Conservation (phyloP, 2,113 vertebrate species). For the Ovis canadensis region DNA sequence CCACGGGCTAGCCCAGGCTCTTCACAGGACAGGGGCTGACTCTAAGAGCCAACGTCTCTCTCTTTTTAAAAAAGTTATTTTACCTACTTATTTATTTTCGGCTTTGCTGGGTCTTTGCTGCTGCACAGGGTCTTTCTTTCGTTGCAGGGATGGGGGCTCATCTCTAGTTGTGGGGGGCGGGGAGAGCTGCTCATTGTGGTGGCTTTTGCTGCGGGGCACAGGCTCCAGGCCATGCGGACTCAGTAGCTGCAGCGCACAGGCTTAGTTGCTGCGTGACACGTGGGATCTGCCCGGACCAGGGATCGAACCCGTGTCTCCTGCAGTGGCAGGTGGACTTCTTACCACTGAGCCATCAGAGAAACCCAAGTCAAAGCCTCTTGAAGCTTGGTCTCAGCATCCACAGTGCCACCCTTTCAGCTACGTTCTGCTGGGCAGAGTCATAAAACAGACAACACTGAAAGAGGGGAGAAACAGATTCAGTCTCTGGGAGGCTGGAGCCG, state of each 20-base stretch:
- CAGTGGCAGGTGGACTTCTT: background rate
- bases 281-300: background rate
- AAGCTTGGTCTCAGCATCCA: background rate
- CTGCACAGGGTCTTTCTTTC: background rate
- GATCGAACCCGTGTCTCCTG: background rate
- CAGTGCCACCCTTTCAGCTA: background rate
- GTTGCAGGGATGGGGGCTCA: background rate
- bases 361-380: too few species aligned
- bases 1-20: background rate
- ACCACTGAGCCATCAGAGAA: background rate
- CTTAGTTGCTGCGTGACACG: accelerated
- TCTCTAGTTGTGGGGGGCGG: background rate
- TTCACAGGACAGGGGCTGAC: background rate
- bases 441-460: background rate
- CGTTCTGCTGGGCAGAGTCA: background rate
- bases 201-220: background rate
- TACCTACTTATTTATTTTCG: accelerated
- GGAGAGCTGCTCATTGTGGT: background rate
- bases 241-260: background rate
- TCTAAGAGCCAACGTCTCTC: background rate
- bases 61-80: background rate
- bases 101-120: background rate
- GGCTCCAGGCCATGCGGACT: background rate
- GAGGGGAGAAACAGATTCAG: background rate
- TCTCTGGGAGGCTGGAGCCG: background rate